A percentile compares a stretch with the other conserved stretches of the same genome.
Conservation (phyloP, 2,888 invertebrate species). For the Germaria angustata region DNA sequence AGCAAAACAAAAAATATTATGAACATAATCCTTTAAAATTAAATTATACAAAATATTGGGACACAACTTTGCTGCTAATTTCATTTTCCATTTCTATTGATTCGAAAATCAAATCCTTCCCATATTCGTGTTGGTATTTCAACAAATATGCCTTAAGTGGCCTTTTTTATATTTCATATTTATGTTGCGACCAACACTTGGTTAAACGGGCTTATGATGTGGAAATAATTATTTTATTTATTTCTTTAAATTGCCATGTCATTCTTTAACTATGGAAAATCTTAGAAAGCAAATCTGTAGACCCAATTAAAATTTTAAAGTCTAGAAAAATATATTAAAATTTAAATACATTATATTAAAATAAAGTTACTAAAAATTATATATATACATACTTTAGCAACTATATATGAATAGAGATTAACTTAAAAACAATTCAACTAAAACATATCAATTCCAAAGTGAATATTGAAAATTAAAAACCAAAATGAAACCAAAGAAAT, state of each 20-base stretch:
- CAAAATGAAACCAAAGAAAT: constrained; percentile 74
- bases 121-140: no score
- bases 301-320: constrained; percentile 15
- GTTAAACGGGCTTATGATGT: no score
- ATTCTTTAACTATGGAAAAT: no score
- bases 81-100: no score
- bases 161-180: no score
- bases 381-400: constrained; percentile 19
- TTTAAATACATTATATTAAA: constrained; percentile 22
- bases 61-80: not conserved
- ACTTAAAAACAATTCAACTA: constrained; percentile 39
- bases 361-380: constrained; percentile 52
- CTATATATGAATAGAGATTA: constrained; percentile 33
- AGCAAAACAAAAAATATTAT: constrained; percentile 45
- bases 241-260: no score
- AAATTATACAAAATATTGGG: not conserved
- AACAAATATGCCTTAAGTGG: no score
- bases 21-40: no score
- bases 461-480: constrained; percentile 18
- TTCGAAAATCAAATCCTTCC: no score
- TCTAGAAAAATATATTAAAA: not conserved
- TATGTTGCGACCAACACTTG: no score
- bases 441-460: constrained; percentile 66
- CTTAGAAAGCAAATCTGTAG: not conserved
- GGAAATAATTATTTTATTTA: no score